Evolutionary conservation across 2,797 vertebrate species (phyloP).

Genomic region (Sebastes flavidus): DNA sequence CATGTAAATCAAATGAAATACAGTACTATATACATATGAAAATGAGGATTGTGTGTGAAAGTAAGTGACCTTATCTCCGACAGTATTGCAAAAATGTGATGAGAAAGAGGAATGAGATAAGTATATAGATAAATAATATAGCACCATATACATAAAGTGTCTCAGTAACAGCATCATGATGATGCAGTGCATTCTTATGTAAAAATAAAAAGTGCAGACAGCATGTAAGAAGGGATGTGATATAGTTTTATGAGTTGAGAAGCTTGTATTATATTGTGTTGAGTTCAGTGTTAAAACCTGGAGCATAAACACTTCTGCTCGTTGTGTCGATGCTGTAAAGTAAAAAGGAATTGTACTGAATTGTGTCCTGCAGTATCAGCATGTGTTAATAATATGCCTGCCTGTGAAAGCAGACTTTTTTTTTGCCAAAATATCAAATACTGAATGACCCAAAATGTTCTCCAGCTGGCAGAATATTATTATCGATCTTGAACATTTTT

Average conservation of each 20-base stretch:
- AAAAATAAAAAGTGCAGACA: background rate
- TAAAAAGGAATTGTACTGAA: background rate
- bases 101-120: too few relatives aligned
- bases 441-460: background rate
- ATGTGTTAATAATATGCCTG: background rate
- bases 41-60: too few relatives aligned
- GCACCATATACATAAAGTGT: too few relatives aligned
- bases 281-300: background rate
- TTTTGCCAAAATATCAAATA: background rate
- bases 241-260: too few relatives aligned
- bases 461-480: background rate
- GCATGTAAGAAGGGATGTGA: background rate
- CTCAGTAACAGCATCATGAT: too few relatives aligned
- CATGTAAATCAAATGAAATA: too few relatives aligned
- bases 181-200: too few relatives aligned
- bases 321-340: background rate
- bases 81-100: accelerated
- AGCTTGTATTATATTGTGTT: background rate
- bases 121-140: too few relatives aligned
- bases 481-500: background rate
- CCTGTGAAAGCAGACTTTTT: background rate
- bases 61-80: too few relatives aligned
- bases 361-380: background rate
- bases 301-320: background rate
- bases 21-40: too few relatives aligned